phyloP scores from a whole-genome alignment of 2,888 invertebrate species.

The Netelia fuscicornis region DNA sequence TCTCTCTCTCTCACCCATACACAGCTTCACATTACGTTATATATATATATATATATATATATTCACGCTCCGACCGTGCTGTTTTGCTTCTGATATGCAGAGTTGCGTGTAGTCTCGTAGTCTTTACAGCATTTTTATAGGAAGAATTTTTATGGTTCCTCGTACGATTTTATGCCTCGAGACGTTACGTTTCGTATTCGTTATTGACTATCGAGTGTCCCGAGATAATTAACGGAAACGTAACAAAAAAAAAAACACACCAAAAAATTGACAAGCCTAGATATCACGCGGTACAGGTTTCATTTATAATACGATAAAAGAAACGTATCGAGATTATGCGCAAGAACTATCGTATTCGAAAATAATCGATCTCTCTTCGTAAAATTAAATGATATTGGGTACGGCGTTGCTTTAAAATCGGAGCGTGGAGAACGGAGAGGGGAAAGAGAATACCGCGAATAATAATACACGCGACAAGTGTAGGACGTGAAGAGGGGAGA shows the following conservation, averaged over 20 bases:
- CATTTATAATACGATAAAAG: too few relatives aligned
- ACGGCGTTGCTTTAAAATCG: neutral
- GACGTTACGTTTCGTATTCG: neutral
- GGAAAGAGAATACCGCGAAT: constrained; percentile 33
- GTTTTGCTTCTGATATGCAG: constrained; percentile 42
- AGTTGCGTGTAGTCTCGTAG: constrained; percentile 33
- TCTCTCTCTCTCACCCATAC: constrained; percentile 1
- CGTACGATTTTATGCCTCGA: constrained; percentile 23
- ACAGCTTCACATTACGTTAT: constrained; percentile 42
- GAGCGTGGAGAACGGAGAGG: neutral
- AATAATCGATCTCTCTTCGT: neutral
- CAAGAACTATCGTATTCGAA: neutral
- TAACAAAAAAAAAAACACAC: too few relatives aligned
- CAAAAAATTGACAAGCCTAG: neutral
- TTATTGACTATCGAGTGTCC: too few relatives aligned
- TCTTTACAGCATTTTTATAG: constrained; percentile 1
- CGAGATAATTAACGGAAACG: too few relatives aligned
- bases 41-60: constrained; percentile 11
- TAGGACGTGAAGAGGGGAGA: constrained; percentile 32
- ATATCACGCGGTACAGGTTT: neutral
- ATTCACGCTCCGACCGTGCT: constrained; percentile 24
- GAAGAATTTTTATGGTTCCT: constrained; percentile 14
- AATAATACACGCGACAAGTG: constrained; percentile 61
- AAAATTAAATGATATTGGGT: neutral
- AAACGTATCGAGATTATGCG: too few relatives aligned